Evolutionary conservation across 2,797 vertebrate species (phyloP), one percentile per base, ranked within the genome.

Genomic region (Gallinago solitaria): DNA sequence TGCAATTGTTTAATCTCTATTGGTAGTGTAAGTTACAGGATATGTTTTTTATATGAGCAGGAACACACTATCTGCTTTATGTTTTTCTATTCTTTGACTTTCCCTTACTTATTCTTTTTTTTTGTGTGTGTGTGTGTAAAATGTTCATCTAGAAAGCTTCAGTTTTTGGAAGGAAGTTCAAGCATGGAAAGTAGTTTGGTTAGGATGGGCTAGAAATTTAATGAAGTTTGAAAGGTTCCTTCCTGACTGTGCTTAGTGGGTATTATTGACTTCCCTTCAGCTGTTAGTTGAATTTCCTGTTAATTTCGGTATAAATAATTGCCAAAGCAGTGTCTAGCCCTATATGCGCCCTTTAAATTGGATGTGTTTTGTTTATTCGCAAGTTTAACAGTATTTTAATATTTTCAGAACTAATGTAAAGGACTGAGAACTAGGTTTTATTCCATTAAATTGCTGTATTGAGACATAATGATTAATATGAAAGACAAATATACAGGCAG

Each of bases 181-280:
- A 83, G 60, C 89, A 75, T 84, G 71, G 94, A 93, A 97, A 96
- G 90, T 83, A 71, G 78, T 90, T 94, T 88, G 79, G 65, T 85
- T 81, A 89, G 88, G 48, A 71, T 73, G 79, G 86, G 89, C 87
- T 87, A 75, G 89, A 91, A 89, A 77, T 88, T 28, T 90, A 87
- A 95, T 86, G 87, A 51, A 85, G 43, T 89, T 84, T 94, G 80
- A 95, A 87, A 94, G 28, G 87, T 97, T 97, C 96, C 96, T 97
- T 98, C 97, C 96, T 97, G 82, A 30, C 78, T 56, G 24, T 51
- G 67, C 35, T 81, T 86, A 57, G 87, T 56, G 83, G 48, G 75
- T 33, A 30, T 95, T 94, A 96, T 95, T 94, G 77, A 96, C 92
- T 95, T 95, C 92, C 90, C 68, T 96, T 92, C 67, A 95, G 70